phyloP scores from a whole-genome alignment of 2,113 vertebrate genomes.

The Oxyruncus cristatus region DNA sequence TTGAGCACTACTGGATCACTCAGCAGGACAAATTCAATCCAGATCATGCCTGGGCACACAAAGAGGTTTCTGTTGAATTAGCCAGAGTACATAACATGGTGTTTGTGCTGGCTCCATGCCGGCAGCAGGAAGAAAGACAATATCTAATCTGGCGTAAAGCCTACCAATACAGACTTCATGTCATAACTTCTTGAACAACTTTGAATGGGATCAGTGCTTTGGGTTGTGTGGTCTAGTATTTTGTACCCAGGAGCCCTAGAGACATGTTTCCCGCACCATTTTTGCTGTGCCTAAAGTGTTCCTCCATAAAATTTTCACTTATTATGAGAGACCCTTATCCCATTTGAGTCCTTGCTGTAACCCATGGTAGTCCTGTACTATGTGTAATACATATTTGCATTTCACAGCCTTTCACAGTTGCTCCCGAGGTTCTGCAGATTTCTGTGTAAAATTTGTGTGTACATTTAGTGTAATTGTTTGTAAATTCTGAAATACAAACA shows the following conservation, averaged over 20 bases:
- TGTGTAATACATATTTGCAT: accelerated
- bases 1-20: neutral
- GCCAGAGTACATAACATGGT: neutral
- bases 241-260: neutral
- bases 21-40: conserved; percentile 7
- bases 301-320: neutral
- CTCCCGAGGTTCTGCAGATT: neutral
- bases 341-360: neutral
- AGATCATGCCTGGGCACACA: conserved; percentile 44
- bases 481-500: neutral
- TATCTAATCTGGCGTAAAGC: conserved; percentile 39
- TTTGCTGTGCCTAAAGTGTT: neutral
- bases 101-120: neutral
- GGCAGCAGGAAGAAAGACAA: conserved; percentile 27
- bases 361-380: accelerated
- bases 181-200: neutral
- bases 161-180: neutral
- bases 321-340: neutral
- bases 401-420: neutral
- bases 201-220: neutral
- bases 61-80: neutral
- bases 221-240: neutral
- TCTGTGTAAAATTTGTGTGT: neutral
- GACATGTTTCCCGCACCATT: neutral
- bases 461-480: neutral